Evolutionary conservation across 2,113 vertebrate genomes (phyloP).

Genomic region (Silurus glanis): DNA sequence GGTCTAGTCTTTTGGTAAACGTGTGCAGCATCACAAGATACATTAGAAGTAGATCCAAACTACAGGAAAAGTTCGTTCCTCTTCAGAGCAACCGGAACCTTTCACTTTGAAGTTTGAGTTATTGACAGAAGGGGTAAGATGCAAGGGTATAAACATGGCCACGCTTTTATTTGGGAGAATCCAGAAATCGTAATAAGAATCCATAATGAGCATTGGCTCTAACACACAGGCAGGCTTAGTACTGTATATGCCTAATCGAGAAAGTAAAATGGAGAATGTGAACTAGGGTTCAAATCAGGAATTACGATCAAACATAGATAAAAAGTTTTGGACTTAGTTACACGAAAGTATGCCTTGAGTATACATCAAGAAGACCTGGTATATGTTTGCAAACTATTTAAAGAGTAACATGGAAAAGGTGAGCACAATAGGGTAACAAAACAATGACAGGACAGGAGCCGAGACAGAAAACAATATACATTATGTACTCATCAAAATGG

Average conservation of each 20-base stretch:
- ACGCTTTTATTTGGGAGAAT: not conserved
- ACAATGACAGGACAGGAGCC: not conserved
- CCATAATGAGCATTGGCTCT: not conserved
- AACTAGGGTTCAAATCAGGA: not conserved
- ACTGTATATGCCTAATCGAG: not conserved
- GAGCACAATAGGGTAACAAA: not conserved
- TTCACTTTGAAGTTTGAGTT: not conserved
- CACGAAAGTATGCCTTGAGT: not conserved
- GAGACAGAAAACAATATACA: not conserved
- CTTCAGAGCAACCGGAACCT: not conserved
- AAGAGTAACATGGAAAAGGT: not conserved
- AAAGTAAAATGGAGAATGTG: not conserved
- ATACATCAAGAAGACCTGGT: not conserved
- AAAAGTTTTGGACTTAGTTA: not conserved
- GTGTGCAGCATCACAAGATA: not conserved
- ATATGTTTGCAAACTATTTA: not conserved
- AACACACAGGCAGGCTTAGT: not conserved
- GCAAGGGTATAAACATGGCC: no score
- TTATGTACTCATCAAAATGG: not conserved
- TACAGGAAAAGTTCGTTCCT: slow-evolving; percentile 5
- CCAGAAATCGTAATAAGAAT: not conserved
- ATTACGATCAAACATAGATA: not conserved
- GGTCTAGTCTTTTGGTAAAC: slow-evolving; percentile 20
- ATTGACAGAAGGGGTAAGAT: slow-evolving; percentile 2
- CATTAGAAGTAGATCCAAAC: not conserved